Evolutionary conservation across 2,113 vertebrate species (phyloP).

Genomic region (Turnix velox): DNA sequence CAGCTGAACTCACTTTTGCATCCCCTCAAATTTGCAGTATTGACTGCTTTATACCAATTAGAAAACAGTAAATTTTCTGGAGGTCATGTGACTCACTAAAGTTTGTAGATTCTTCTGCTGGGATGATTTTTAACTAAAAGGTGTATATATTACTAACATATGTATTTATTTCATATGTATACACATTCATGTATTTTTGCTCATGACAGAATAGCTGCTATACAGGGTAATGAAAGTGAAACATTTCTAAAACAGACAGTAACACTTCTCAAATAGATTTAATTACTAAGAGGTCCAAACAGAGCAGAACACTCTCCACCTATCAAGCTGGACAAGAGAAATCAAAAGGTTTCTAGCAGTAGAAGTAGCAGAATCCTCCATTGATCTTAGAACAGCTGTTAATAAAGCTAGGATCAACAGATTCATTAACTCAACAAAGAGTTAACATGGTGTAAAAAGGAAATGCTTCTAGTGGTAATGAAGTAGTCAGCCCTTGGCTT

Average conservation of each 20-base stretch:
- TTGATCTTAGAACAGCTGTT: conserved; percentile 36
- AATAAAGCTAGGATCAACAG: conserved; percentile 9
- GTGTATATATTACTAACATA: not conserved
- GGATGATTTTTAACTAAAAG: not conserved
- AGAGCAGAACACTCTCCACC: not conserved
- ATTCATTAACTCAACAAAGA: not conserved
- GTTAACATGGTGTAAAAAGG: not conserved
- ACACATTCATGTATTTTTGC: not conserved
- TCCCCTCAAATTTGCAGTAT: not conserved
- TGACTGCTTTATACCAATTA: not conserved
- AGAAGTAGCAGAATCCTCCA: conserved; percentile 5
- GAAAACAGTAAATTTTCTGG: not conserved
- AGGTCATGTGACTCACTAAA: not conserved
- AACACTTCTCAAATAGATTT: conserved; percentile 32
- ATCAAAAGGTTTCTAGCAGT: conserved; percentile 18
- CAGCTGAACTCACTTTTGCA: not conserved
- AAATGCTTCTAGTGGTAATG: not conserved
- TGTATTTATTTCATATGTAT: not conserved
- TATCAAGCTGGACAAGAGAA: conserved; percentile 32
- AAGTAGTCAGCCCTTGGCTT: not conserved
- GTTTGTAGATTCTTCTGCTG: not conserved
- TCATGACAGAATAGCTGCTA: not conserved
- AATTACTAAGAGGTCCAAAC: conserved; percentile 27
- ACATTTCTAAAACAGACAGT: not conserved
- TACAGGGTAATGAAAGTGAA: not conserved